Evolutionary conservation across 2,113 vertebrate genomes (phyloP).

Genomic region (human (Homo sapiens)): GRCh38 chr11:31474501-31475000

Average conservation of each 20-base stretch:
- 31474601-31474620: too few relatives aligned
- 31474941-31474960: not conserved
- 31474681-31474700: too few relatives aligned
- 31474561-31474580: too few relatives aligned
- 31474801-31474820: conserved; percentile 26
- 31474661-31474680: too few relatives aligned
- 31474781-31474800: not conserved
- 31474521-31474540: not conserved
- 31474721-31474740: not conserved
- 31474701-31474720: not conserved
- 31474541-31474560: too few relatives aligned
- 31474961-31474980: not conserved
- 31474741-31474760: not conserved
- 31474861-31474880: not conserved
- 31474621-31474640: too few relatives aligned
- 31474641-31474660: too few relatives aligned
- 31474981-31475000: not conserved
- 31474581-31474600: too few relatives aligned
- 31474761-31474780: not conserved
- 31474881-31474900: not conserved
- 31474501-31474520: conserved; percentile 33
- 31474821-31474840: not conserved
- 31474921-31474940: not conserved
- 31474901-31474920: not conserved
- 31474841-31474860: not conserved